Evolutionary conservation across 2,797 vertebrate species (phyloP), one percentile per base, ranked within the genome.

Genomic region (Falco naumanni): DNA sequence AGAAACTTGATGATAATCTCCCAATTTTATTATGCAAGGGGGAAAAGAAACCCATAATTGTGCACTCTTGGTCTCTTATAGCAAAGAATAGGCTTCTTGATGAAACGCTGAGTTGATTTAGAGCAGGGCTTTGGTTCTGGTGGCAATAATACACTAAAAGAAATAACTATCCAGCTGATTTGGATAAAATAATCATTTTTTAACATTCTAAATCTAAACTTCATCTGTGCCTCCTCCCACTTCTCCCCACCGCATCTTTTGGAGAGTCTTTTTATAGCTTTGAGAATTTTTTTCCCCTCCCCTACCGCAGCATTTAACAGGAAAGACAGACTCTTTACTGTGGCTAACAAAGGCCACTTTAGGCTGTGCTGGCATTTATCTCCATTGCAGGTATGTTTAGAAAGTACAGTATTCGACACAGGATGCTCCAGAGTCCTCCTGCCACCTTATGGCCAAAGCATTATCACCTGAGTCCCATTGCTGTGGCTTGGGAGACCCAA

Each of bases 1-100:
- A 98, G 98, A 95, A 98, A 97, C 97, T 97, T 98, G 97, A 98
- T 98, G 97, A 98, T 98, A 98, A 98, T 98, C 84, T 98, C 93
- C 86, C 94, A 82, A 85, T 97, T 97, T 96, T 95, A 97, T 97
- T 97, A 97, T 96, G 70, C 92, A 94, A 94, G 95, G 88, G 93
- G 93, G 93, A 93, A 96, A 96, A 97, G 97, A 97, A 97, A 96
- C 89, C 96, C 76, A 13, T 97, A 98, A 97, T 97, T 97, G 97
- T 96, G 94, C 95, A 97, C 84, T 93, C 95, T 96, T 95, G 87
- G 96, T 97, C 95, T 96, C 92, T 94, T 95, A 75, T 22, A 86
- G 88, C 70, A 90, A 97, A 98, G 96, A 98, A 98, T 96, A 96
- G 95, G 68, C 86, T 97, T 93, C 90, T 97, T 98, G 97, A 98